Percentiles rank a stretch among this genome's conserved stretches.
phyloP scores from a whole-genome alignment of 1,140 invertebrate species.

The Scylla paramamosain region DNA sequence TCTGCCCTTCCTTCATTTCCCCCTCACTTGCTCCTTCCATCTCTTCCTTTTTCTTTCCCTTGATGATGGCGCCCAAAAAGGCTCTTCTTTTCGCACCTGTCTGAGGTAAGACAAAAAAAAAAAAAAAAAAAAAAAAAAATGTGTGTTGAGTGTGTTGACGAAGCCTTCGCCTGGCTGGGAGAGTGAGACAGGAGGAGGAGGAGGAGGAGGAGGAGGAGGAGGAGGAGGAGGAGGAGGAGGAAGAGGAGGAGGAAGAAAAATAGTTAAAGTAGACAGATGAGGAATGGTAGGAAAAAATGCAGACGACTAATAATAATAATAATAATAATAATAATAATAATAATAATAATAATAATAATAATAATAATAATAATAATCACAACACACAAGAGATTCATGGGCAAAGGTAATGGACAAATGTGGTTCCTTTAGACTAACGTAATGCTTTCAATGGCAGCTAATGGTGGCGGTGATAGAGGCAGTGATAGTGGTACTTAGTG shows the following conservation, averaged over 20 bases:
- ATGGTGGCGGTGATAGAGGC: not conserved
- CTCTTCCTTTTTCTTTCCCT: not conserved
- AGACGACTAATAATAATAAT: not conserved
- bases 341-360: not conserved
- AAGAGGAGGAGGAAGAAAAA: not conserved
- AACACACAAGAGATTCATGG: too few species aligned
- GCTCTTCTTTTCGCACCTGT: conserved; percentile 37
- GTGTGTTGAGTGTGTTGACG: conserved; percentile 27
- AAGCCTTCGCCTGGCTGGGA: not conserved
- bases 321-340: conserved; percentile 16
- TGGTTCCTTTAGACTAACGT: not conserved
- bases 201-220: too few species aligned
- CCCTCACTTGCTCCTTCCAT: not conserved
- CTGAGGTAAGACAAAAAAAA: not conserved
- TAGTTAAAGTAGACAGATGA: not conserved
- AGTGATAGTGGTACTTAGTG: not conserved
- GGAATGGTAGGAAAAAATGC: not conserved
- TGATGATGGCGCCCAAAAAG: too few species aligned
- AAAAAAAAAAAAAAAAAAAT: not conserved
- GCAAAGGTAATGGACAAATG: not conserved
- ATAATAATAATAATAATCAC: too few species aligned
- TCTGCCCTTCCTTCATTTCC: not conserved
- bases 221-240: too few species aligned
- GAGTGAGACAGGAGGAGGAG: not conserved
- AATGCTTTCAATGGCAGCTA: not conserved